Evolutionary conservation across 2,888 invertebrate genomes (phyloP).

Genomic region (Isotomurus palustris): DNA sequence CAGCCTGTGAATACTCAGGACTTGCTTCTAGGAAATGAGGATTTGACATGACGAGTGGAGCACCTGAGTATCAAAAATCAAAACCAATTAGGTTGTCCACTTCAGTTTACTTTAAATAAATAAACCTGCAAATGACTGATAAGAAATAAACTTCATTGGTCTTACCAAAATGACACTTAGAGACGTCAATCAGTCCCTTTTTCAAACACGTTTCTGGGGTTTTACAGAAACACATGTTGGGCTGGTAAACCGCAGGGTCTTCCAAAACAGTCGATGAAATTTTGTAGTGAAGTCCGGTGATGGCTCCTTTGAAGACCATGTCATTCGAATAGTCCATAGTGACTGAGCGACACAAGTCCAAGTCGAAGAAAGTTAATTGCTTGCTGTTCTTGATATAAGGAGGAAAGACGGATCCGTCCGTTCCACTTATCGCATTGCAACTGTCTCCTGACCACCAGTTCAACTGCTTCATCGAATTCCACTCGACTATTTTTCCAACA

Average conservation of each 20-base stretch:
- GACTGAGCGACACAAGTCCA: slow-evolving; percentile 37
- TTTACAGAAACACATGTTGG: slow-evolving; percentile 30
- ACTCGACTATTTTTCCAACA: slow-evolving; percentile 26
- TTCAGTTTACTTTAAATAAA: not conserved
- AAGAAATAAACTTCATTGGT: not conserved
- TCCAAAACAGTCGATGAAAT: slow-evolving; percentile 14
- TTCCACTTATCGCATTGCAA: slow-evolving; percentile 30
- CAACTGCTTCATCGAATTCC: slow-evolving; percentile 13
- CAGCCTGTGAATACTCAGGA: slow-evolving; percentile 17
- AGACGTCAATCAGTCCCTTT: slow-evolving; percentile 33
- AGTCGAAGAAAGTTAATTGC: slow-evolving; percentile 24
- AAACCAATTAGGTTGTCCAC: not conserved
- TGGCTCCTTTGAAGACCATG: slow-evolving; percentile 10
- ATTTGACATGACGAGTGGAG: slow-evolving; percentile 29
- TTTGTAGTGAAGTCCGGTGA: slow-evolving; percentile 5
- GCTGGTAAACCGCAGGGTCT: slow-evolving; percentile 14
- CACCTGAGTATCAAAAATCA: slow-evolving; percentile 14
- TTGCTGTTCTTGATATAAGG: slow-evolving; percentile 5
- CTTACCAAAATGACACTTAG: slow-evolving; percentile 29
- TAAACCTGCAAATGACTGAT: not conserved
- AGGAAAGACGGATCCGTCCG: slow-evolving; percentile 29
- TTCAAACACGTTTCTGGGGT: slow-evolving; percentile 27
- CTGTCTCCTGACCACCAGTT: slow-evolving; percentile 26
- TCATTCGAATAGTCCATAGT: slow-evolving; percentile 19
- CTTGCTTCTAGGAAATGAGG: slow-evolving; percentile 27